Base-by-base conservation (phyloP, 2,888 invertebrate species). In the Apoda limacodes region DNA sequence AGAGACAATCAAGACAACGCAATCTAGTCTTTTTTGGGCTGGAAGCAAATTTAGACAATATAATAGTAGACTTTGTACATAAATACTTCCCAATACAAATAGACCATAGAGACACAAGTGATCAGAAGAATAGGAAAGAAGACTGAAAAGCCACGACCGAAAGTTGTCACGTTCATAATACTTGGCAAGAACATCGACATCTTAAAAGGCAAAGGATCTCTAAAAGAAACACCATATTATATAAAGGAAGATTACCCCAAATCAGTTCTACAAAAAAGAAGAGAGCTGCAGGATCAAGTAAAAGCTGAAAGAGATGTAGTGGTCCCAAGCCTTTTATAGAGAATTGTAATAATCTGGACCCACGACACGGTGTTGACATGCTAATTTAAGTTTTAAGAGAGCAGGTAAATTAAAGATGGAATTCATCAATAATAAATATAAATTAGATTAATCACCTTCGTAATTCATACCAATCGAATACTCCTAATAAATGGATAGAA, bases 1-100 rank as follows among this genome's bases (percentile, higher is more conserved):
- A 42, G 34, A 41, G 38, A 35, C 34, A 39, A 23, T 28, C 31
- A 32, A 37, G 41, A 25, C 9, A 41, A 22, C 34, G 32, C 25
- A 37, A 43, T 13, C 10, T 40, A n/a, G 23, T 40, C 13, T 34
- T 43, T 20, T 40, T 40, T 11, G 37, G 39, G 22, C 30, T 43
- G 5, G 31, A 35, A 26, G 43, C 40, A 22, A 14, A 3, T 1
- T 2, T n/a, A n/a, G n/a, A n/a, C n/a, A n/a, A n/a, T n/a, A n/a
- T n/a, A n/a, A n/a, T n/a, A n/a, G n/a, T n/a, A n/a, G n/a, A n/a
- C n/a, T 34, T 32, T 22, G 14, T 37, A 9, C 9, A 30, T 4
- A 30, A 40, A 28, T 35, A 37, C 11, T 25, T 37, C 14, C 15
- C 32, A 3, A 24, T 25, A 25, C 19, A 35, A 30, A 11, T 40